These are phyloP conservation scores for Zaprionus davidi DNA, from an alignment of 1,140 invertebrate genomes.

Conservation along the genomic window DNA sequence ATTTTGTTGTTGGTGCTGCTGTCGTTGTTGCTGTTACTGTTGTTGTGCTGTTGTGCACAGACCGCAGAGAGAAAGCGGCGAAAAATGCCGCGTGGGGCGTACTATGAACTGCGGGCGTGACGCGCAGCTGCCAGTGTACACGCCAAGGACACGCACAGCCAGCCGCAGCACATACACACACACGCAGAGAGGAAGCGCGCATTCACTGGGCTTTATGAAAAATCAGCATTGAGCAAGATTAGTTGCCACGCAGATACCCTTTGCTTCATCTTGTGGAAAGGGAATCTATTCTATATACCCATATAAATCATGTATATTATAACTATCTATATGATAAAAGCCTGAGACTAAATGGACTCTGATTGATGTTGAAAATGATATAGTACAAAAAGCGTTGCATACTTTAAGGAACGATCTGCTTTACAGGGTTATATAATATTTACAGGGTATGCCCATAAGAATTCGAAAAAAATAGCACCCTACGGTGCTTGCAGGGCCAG, in stretches of 20 bases:
- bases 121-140: constrained; percentile 25
- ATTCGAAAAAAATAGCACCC: background rate
- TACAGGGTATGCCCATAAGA: background rate
- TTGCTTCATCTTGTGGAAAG: background rate
- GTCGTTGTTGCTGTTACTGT: constrained; percentile 4
- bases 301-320: background rate
- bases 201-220: constrained; percentile 12
- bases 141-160: constrained; percentile 40
- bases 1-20: constrained; percentile 1
- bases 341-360: background rate
- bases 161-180: constrained; percentile 7
- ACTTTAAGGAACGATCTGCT: background rate
- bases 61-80: constrained; percentile 34
- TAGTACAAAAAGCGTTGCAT: background rate
- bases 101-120: constrained; percentile 11
- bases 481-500: background rate
- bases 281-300: too few relatives aligned
- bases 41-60: constrained; percentile 25
- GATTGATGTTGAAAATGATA: background rate
- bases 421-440: background rate
- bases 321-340: background rate
- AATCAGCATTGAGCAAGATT: background rate
- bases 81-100: constrained; percentile 23
- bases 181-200: background rate
- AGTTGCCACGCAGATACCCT: constrained; percentile 14